Base-by-base conservation (phyloP, 92 coral and sea anemone genomes). In the Bergia puertoricense region DNA sequence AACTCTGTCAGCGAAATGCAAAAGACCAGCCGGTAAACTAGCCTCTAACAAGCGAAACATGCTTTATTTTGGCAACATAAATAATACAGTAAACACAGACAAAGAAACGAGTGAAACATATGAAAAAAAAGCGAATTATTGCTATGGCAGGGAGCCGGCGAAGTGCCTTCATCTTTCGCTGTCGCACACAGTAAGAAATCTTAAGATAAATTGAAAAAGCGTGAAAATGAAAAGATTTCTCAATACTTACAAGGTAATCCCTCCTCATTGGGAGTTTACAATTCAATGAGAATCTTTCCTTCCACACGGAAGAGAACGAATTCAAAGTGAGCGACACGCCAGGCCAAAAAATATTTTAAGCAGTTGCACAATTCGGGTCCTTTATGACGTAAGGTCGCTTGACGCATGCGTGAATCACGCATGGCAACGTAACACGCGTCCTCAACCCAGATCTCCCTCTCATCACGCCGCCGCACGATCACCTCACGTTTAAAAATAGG, bases 231-330 rank as follows among this genome's bases (percentile, higher is more conserved):
- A 69, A 84, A 30, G 51, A 13, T 11, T 45, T 46, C 10, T 0
- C 50, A 76, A 75, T 90, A 94, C 99, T 94, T 90, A 97, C 99
- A 77, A 87, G 86, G 91, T 93, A 91, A 89, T 79, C 93, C 94
- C 93, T 97, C 98, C 99, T 91, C 99, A 97, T 97, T 97, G 95
- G 95, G 95, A 94, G 92, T 91, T 88, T 51, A 87, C 92, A 90
- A 88, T 66, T 42, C 91, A 62, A 77, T 85, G 82, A 73, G 30
- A 88, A 88, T 88, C 92, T 88, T 86, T 92, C 91, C 89, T 91
- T 88, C 95, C 96, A 86, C 88, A 87, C 90, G 98, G 98, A 95
- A 95, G 98, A 86, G 81, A 88, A 81, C 72, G 83, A 45, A 81
- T 76, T 75, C 90, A 90, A 90, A 85, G 79, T 84, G 86, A 89